Evolutionary conservation across 2,797 vertebrate genomes (phyloP).

Genomic region (Catharus ustulatus): DNA sequence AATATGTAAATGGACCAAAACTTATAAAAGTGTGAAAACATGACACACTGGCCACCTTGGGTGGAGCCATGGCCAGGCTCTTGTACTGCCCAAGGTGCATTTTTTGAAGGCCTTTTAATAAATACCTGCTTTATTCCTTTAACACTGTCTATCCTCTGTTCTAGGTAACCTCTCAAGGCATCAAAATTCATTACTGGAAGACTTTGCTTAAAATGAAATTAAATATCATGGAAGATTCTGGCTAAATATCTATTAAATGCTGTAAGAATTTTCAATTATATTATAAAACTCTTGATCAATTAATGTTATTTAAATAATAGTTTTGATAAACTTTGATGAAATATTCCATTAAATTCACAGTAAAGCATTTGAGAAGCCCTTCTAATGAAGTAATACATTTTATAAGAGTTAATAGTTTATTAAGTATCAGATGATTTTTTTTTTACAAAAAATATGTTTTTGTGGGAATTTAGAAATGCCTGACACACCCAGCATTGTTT

Average conservation of each 20-base stretch:
- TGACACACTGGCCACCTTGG: accelerated
- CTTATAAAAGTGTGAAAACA: accelerated
- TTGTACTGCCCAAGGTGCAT: neutral
- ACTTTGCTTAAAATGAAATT: neutral
- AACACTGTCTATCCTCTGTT: neutral
- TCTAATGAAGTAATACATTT: neutral
- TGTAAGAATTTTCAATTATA: neutral
- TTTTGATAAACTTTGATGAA: neutral
- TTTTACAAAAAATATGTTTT: neutral
- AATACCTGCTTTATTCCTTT: neutral
- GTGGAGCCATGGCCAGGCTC: accelerated
- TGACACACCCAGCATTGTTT: neutral
- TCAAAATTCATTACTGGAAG: neutral
- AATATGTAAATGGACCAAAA: neutral
- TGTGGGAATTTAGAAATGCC: neutral
- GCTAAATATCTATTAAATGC: neutral
- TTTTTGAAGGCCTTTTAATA: neutral
- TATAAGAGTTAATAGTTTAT: neutral
- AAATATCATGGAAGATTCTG: neutral
- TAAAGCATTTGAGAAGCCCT: neutral
- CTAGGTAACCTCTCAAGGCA: neutral
- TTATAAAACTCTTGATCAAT: neutral
- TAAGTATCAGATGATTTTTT: neutral
- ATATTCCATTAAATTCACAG: neutral
- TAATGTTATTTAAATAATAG: neutral